phyloP scores from a whole-genome alignment of 1,140 invertebrate species.

The Diachasma alloeum region DNA sequence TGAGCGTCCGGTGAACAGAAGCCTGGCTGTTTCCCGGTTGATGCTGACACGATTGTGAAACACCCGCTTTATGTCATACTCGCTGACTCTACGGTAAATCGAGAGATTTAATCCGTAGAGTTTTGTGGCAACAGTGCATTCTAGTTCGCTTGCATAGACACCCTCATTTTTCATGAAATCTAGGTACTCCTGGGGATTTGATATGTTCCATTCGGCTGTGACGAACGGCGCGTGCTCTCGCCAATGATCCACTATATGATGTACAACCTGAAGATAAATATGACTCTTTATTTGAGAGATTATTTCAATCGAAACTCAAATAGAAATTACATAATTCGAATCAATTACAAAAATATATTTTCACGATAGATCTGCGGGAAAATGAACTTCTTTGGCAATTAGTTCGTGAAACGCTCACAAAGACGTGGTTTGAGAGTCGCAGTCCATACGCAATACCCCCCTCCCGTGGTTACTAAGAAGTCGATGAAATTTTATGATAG shows the following conservation, averaged over 20 bases:
- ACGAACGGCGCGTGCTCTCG: constrained; percentile 50
- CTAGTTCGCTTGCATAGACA: constrained; percentile 54
- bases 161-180: constrained; percentile 51
- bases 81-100: constrained; percentile 48
- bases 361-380: too few species aligned
- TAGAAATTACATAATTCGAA: too few species aligned
- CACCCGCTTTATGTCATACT: constrained; percentile 43
- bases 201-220: constrained; percentile 54
- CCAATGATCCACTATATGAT: constrained; percentile 50
- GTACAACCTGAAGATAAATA: constrained; percentile 40
- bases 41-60: constrained; percentile 42
- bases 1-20: constrained; percentile 50
- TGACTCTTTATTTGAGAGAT: background rate
- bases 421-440: too few species aligned
- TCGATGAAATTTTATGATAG: too few species aligned
- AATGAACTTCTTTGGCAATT: too few species aligned
- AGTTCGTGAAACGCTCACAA: too few species aligned
- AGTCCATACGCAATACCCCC: too few species aligned
- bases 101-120: constrained; percentile 51
- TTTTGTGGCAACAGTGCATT: constrained; percentile 51
- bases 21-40: constrained; percentile 41
- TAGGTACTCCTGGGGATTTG: constrained; percentile 40
- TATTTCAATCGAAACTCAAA: too few species aligned
- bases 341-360: too few species aligned
- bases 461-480: too few species aligned